A percentile compares a stretch with the other conserved stretches of the same genome.
Conservation (phyloP, 2,113 vertebrate species). For the Callipepla californica region DNA sequence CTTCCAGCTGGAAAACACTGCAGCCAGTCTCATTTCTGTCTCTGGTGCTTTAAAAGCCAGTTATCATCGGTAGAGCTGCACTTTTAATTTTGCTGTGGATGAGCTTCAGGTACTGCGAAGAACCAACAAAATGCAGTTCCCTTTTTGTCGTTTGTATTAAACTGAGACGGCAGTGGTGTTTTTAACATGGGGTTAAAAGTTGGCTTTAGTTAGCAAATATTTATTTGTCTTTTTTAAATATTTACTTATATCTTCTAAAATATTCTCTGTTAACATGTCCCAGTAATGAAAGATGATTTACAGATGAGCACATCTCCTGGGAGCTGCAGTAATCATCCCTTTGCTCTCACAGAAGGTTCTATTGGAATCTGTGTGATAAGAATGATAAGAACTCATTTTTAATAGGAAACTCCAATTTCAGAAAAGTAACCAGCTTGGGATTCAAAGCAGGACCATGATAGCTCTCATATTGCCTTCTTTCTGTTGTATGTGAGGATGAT, state of each 20-base stretch:
- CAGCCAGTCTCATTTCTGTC: neutral
- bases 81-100: neutral
- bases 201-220: neutral
- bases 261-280: neutral
- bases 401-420: neutral
- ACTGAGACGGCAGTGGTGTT: neutral
- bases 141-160: neutral
- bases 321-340: neutral
- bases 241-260: neutral
- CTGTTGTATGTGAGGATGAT: slow-evolving; percentile 45
- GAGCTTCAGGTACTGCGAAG: neutral
- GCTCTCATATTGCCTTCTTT: neutral
- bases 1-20: neutral
- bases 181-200: neutral
- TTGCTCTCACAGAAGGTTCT: neutral
- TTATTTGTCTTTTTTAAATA: neutral
- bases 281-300: neutral
- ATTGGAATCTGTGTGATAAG: neutral
- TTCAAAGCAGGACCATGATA: slow-evolving; percentile 16
- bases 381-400: neutral
- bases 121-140: neutral
- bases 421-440: neutral
- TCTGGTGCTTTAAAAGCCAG: neutral
- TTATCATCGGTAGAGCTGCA: neutral
- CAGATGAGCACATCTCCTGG: neutral